Conservation (phyloP, 1,140 invertebrate species). For the Penaeus indicus region DNA sequence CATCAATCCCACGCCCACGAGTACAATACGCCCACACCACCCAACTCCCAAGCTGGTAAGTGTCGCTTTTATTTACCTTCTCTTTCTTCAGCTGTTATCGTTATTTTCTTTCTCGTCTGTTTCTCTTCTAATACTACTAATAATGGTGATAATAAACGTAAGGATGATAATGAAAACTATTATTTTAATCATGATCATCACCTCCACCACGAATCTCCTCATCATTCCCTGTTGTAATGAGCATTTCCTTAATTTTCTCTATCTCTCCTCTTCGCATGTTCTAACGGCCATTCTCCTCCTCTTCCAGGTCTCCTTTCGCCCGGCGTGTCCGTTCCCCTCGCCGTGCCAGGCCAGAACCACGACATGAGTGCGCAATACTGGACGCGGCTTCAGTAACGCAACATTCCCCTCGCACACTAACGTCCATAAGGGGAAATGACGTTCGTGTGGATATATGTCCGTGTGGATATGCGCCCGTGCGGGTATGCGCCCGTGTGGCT, state of each 20-base stretch:
- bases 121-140: background rate
- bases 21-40: constrained; percentile 61
- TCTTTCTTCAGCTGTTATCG: no score
- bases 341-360: constrained; percentile 86
- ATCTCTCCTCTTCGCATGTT: background rate
- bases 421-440: no score
- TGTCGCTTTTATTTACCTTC: background rate
- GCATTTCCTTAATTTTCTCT: background rate
- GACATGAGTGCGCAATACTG: no score
- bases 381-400: no score
- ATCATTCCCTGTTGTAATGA: background rate
- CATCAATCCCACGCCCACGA: constrained; percentile 51
- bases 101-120: no score
- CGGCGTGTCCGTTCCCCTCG: constrained; percentile 95
- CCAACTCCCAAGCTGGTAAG: constrained; percentile 58
- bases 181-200: background rate
- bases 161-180: background rate
- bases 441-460: no score
- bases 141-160: background rate
- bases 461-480: no score
- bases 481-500: no score
- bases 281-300: constrained; percentile 59
- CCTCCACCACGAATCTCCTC: background rate
- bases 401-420: no score
- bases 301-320: constrained; percentile 92